These are phyloP conservation scores for Physocephala rufipes DNA, from an alignment of 2,888 invertebrate genomes.

Conservation along the genomic window DNA sequence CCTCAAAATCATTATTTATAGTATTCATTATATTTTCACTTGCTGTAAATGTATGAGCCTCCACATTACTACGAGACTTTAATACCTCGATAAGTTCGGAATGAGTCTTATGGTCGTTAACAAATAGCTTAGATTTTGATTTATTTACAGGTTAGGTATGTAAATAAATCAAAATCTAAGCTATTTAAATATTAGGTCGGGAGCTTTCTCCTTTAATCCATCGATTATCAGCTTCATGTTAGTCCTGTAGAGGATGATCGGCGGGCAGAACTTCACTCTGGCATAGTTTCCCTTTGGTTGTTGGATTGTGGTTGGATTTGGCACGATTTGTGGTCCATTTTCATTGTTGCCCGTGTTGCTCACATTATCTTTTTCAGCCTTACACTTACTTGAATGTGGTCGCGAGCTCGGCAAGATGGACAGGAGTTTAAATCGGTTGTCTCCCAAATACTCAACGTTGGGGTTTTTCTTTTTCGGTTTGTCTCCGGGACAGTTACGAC, in stretches of 20 bases:
- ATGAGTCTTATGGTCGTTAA: too few relatives aligned
- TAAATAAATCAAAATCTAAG: neutral
- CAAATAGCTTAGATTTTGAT: neutral
- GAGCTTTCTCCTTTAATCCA: slow-evolving; percentile 4
- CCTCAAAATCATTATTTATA: too few relatives aligned
- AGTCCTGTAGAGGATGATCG: too few relatives aligned
- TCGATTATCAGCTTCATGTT: neutral
- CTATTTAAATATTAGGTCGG: neutral
- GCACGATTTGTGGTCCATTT: neutral
- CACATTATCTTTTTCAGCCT: neutral
- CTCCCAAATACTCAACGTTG: neutral
- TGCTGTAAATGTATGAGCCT: too few relatives aligned
- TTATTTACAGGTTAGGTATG: too few relatives aligned
- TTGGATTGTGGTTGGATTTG: too few relatives aligned
- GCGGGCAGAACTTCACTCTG: too few relatives aligned
- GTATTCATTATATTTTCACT: too few relatives aligned
- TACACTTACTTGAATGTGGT: neutral
- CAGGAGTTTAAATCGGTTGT: neutral
- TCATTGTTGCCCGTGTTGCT: neutral
- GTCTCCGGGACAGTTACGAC: neutral
- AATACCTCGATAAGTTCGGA: too few relatives aligned
- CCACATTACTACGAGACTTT: too few relatives aligned
- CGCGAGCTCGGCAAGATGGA: neutral
- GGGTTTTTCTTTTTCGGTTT: too few relatives aligned
- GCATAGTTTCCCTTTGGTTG: too few relatives aligned